Evolutionary conservation across 1,140 invertebrate species (phyloP).

Genomic region (Micrasema minimum): DNA sequence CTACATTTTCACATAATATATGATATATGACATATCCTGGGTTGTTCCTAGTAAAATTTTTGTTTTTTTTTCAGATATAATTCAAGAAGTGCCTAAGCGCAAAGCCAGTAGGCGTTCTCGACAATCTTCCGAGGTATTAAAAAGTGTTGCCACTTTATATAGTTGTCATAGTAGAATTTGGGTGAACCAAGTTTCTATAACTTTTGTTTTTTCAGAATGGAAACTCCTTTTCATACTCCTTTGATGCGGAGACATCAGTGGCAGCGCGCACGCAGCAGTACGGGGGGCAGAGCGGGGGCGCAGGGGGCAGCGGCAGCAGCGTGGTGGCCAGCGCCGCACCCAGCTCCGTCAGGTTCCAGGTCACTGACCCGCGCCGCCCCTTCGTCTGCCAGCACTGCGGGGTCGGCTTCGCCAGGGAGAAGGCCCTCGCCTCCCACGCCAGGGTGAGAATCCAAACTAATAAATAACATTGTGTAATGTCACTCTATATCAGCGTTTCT

Average conservation of each 20-base stretch:
- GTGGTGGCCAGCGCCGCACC: conserved; percentile 34
- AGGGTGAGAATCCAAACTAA: no score
- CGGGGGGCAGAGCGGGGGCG: conserved; percentile 60
- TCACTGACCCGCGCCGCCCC: conserved; percentile 78
- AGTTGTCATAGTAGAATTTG: no score
- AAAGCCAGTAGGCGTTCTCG: conserved; percentile 33
- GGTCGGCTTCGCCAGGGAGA: conserved; percentile 81
- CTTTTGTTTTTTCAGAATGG: conserved; percentile 42
- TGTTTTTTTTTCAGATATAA: conserved; percentile 30
- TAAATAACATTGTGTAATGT: no score
- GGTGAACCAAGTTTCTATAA: no score
- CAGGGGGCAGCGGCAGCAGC: conserved; percentile 54
- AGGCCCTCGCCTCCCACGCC: conserved; percentile 79
- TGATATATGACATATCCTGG: no score
- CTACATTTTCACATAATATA: no score
- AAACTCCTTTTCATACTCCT: conserved; percentile 34
- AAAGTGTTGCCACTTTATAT: no score
- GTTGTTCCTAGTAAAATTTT: no score
- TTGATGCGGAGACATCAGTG: conserved; percentile 46
- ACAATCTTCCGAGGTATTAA: conserved; percentile 37
- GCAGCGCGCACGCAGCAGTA: conserved; percentile 64
- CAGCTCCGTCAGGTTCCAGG: conserved; percentile 53
- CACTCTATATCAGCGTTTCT: no score
- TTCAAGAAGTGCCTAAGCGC: conserved; percentile 36
- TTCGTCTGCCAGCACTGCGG: conserved; percentile 85